Evolutionary conservation across 1,140 invertebrate genomes (phyloP).

Genomic region (Orussus abietinus): DNA sequence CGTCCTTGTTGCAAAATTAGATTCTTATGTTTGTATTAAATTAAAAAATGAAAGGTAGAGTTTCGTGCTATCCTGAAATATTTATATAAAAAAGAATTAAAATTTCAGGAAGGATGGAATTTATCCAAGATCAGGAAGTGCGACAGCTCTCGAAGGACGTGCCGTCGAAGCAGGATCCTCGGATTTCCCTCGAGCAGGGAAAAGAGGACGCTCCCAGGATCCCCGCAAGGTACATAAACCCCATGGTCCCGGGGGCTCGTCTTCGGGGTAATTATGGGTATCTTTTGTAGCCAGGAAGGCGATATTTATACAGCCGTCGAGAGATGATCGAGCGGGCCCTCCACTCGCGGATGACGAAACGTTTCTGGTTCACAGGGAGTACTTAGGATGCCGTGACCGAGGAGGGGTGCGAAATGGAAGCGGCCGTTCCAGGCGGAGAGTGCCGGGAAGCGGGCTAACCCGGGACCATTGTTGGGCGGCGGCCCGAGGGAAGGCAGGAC

Average conservation of each 20-base stretch:
- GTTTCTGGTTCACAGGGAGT: constrained; percentile 19
- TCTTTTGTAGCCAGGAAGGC: constrained; percentile 44
- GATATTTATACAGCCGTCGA: constrained; percentile 51
- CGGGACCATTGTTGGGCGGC: constrained; percentile 8
- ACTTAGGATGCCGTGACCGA: not conserved
- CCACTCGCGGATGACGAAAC: constrained; percentile 38
- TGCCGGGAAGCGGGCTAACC: constrained; percentile 12
- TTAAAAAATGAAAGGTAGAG: too few relatives aligned
- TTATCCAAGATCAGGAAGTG: too few relatives aligned
- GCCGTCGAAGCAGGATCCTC: too few relatives aligned
- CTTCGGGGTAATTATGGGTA: constrained; percentile 42
- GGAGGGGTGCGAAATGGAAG: constrained; percentile 11
- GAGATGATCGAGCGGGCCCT: constrained; percentile 46
- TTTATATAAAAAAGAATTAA: too few relatives aligned
- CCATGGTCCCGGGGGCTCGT: constrained; percentile 27
- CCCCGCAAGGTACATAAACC: constrained; percentile 7
- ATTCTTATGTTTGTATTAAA: too few relatives aligned
- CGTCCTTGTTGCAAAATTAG: too few relatives aligned
- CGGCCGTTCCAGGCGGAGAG: too few relatives aligned
- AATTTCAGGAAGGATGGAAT: too few relatives aligned
- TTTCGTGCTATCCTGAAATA: too few relatives aligned
- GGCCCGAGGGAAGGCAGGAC: constrained; percentile 3
- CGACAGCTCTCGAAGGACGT: too few relatives aligned
- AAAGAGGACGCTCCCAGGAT: too few relatives aligned
- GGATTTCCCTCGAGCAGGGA: too few relatives aligned